Evolutionary conservation across 2,888 invertebrate genomes (phyloP).

Genomic region (Theretra japonica): DNA sequence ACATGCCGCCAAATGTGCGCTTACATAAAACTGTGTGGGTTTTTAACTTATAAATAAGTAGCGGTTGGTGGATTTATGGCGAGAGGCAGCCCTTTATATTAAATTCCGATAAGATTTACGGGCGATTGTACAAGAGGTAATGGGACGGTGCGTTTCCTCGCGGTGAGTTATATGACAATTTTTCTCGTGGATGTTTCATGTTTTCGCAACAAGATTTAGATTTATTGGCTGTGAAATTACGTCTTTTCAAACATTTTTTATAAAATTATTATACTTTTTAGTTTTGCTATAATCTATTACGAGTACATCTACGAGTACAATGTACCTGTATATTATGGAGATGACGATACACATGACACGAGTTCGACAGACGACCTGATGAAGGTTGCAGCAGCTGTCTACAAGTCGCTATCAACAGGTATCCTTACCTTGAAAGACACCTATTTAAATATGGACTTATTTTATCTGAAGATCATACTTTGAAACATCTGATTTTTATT

Average conservation of each 20-base stretch:
- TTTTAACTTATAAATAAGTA: conserved; percentile 68
- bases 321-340: too few relatives aligned
- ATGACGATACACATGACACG: too few relatives aligned
- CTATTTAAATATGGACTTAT: too few relatives aligned
- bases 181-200: conserved; percentile 9
- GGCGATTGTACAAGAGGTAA: conserved; percentile 38
- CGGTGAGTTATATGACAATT: conserved; percentile 23
- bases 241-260: neutral
- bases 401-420: too few relatives aligned
- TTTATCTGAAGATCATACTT: too few relatives aligned
- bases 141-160: conserved; percentile 10
- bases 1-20: neutral
- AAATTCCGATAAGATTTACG: conserved; percentile 75
- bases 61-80: conserved; percentile 63
- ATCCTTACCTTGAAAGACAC: too few relatives aligned
- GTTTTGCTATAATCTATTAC: too few relatives aligned
- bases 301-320: too few relatives aligned
- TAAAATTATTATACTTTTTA: too few relatives aligned
- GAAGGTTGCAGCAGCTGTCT: too few relatives aligned
- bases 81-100: conserved; percentile 66
- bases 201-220: conserved; percentile 11
- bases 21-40: conserved; percentile 44
- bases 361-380: too few relatives aligned
- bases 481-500: too few relatives aligned
- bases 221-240: neutral